Conservation (phyloP, 2,113 vertebrate species). For the Rhinopomastus cyanomelas region DNA sequence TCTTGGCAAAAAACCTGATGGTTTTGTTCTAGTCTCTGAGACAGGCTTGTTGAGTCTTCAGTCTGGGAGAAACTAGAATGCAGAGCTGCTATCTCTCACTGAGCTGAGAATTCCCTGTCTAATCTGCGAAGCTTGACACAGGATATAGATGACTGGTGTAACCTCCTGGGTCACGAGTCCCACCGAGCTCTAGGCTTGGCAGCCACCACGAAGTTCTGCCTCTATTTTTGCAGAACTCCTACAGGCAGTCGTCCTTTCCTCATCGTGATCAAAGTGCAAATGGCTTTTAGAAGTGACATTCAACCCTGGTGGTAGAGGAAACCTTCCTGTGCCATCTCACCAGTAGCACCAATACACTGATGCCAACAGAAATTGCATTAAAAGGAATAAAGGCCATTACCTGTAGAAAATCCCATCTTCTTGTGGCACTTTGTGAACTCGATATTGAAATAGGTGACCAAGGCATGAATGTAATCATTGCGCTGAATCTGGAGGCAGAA, state of each 20-base stretch:
- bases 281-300: neutral
- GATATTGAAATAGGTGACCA: constrained; percentile 97
- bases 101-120: neutral
- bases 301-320: neutral
- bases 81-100: neutral
- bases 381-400: constrained; percentile 74
- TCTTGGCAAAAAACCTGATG: neutral
- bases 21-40: neutral
- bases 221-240: neutral
- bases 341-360: neutral
- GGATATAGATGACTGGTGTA: neutral
- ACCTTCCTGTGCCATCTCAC: neutral
- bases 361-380: neutral
- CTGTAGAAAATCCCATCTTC: constrained; percentile 97
- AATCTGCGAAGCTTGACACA: neutral
- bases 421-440: constrained; percentile 99
- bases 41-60: neutral
- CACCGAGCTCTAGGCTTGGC: neutral
- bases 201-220: neutral
- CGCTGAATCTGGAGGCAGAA: constrained; percentile 96
- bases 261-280: neutral
- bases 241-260: neutral
- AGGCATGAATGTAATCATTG: constrained; percentile 94
- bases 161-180: neutral
- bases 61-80: neutral